These are phyloP conservation scores for Alethe diademata DNA, from an alignment of 2,113 vertebrate genomes.

Conservation along the genomic window DNA sequence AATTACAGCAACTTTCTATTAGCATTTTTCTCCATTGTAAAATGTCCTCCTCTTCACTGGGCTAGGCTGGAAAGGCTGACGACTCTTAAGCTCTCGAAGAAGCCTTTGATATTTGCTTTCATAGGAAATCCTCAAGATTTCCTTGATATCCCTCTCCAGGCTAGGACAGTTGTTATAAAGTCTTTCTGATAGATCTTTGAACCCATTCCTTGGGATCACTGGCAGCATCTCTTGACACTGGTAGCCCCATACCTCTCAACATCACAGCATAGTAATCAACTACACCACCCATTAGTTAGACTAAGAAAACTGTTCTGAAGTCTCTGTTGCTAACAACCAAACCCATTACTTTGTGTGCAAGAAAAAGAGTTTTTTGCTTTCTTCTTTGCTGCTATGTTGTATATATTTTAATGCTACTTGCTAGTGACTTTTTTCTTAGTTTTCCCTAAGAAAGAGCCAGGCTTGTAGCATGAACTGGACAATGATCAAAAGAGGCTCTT, in stretches of 20 bases:
- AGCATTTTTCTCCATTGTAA: neutral
- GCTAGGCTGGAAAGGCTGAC: neutral
- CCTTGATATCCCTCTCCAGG: neutral
- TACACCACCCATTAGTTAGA: too few relatives aligned
- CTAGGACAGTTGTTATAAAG: neutral
- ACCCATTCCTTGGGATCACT: neutral
- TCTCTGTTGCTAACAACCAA: neutral
- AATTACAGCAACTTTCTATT: neutral
- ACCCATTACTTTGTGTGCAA: neutral
- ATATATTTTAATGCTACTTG: neutral
- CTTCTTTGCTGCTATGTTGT: neutral
- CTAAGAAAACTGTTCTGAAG: neutral
- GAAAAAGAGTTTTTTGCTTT: neutral
- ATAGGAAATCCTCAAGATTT: neutral
- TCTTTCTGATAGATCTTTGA: neutral
- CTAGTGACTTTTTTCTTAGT: too few relatives aligned
- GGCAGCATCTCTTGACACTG: neutral
- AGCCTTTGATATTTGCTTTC: neutral
- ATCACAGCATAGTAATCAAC: accelerated
- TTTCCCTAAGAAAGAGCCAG: too few relatives aligned
- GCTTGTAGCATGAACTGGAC: too few relatives aligned
- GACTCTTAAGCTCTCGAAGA: neutral
- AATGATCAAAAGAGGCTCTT: too few relatives aligned
- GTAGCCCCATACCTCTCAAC: neutral
- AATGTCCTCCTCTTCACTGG: neutral